Evolutionary conservation across 2,797 vertebrate species (phyloP).

Genomic region (Coregonus sp.): DNA sequence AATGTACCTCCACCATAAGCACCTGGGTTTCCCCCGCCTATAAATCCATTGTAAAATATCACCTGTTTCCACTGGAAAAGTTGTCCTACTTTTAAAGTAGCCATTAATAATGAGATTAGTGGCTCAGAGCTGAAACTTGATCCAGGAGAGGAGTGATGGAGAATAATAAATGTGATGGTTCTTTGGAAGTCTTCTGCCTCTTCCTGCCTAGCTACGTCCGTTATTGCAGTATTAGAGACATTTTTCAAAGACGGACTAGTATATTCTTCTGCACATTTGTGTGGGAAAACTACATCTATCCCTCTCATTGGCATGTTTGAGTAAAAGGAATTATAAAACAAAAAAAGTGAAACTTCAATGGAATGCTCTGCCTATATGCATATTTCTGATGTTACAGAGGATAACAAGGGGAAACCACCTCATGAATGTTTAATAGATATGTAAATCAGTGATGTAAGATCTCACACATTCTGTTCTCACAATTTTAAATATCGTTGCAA

Average conservation of each 20-base stretch:
- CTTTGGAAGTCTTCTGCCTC: background rate
- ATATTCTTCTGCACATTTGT: too few species aligned
- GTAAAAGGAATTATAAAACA: background rate
- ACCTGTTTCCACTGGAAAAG: background rate
- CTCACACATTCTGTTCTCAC: background rate
- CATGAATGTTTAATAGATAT: background rate
- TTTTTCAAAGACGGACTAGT: too few species aligned
- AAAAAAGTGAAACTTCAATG: background rate
- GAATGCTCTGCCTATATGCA: background rate
- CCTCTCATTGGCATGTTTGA: background rate
- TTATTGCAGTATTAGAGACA: background rate
- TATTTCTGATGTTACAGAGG: background rate
- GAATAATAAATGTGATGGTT: background rate
- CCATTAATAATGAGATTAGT: conserved; percentile 14
- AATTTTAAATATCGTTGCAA: background rate
- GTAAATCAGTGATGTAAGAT: background rate
- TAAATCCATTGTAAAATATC: conserved; percentile 25
- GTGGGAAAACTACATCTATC: background rate
- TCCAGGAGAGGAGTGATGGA: background rate
- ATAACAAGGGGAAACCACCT: background rate
- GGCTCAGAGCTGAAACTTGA: conserved; percentile 3
- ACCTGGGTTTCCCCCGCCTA: background rate
- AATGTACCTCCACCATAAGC: background rate
- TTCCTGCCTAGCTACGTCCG: background rate
- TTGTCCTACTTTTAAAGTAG: conserved; percentile 5